Conservation (phyloP, 2,113 vertebrate species). For the Muscicapa adusta region DNA sequence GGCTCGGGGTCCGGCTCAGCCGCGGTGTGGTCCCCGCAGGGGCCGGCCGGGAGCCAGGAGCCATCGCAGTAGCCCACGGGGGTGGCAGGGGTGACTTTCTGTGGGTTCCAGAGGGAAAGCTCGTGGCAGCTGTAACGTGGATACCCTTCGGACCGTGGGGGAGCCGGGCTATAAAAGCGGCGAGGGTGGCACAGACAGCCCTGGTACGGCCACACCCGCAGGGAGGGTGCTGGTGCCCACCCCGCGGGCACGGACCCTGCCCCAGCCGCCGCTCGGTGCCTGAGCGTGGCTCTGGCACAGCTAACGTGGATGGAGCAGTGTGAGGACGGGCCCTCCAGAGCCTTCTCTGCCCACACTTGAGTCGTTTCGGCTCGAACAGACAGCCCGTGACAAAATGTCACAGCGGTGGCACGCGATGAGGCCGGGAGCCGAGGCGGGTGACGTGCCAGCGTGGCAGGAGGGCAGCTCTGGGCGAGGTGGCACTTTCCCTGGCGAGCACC, state of each 20-base stretch:
- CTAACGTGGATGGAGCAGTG: rapidly evolving
- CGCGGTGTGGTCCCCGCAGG: neutral
- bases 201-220: rapidly evolving
- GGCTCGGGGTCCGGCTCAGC: neutral
- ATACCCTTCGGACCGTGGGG: rapidly evolving
- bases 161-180: neutral
- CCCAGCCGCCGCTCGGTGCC: rapidly evolving
- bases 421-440: rapidly evolving
- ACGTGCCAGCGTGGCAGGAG: rapidly evolving
- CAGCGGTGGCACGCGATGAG: neutral
- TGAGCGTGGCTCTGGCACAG: rapidly evolving
- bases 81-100: neutral
- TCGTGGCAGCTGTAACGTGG: too few species aligned
- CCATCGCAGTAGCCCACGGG: neutral
- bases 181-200: rapidly evolving
- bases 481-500: rapidly evolving
- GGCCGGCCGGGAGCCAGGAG: neutral
- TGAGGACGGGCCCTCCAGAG: neutral
- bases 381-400: rapidly evolving
- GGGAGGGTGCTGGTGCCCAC: rapidly evolving
- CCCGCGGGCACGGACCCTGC: rapidly evolving
- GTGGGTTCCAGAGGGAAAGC: neutral
- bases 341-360: neutral
- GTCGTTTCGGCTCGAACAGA: neutral
- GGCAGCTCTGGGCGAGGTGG: rapidly evolving